Percentiles rank a stretch among this genome's conserved stretches.
Conservation (phyloP, 2,888 invertebrate species). For the Elysia crispata region DNA sequence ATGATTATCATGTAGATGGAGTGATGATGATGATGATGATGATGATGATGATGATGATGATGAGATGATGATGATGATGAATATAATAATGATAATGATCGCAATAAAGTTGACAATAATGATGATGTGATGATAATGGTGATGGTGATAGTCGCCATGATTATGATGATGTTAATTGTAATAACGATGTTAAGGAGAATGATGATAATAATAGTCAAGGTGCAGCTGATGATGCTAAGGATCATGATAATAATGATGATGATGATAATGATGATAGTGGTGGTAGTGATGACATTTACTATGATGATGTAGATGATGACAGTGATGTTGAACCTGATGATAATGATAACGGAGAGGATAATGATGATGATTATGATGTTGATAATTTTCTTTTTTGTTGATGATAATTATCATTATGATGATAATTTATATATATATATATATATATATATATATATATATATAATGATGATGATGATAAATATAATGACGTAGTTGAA, state of each 20-base stretch:
- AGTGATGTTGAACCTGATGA: no score
- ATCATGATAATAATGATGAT: conserved; percentile 24
- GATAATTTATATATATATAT: no score
- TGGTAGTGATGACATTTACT: conserved; percentile 23
- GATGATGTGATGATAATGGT: conserved; percentile 27
- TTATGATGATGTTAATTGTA: conserved; percentile 6
- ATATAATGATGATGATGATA: no score
- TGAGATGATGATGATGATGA: conserved; percentile 24
- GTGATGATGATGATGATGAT: no score
- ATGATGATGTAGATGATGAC: conserved; percentile 32
- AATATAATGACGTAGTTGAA: no score
- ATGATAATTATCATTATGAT: no score
- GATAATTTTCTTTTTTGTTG: no score
- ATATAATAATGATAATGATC: neutral
- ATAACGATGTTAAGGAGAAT: conserved; percentile 1
- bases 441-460: no score
- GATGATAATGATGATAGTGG: conserved; percentile 19
- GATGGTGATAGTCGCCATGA: conserved; percentile 15
- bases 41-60: conserved; percentile 3
- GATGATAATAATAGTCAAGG: neutral
- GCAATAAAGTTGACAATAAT: neutral
- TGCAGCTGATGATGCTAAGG: conserved; percentile 29
- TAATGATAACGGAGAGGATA: no score
- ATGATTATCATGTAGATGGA: neutral
- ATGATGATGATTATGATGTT: no score